phyloP scores from a whole-genome alignment of 2,888 invertebrate genomes.

The Polydrusus cervinus region DNA sequence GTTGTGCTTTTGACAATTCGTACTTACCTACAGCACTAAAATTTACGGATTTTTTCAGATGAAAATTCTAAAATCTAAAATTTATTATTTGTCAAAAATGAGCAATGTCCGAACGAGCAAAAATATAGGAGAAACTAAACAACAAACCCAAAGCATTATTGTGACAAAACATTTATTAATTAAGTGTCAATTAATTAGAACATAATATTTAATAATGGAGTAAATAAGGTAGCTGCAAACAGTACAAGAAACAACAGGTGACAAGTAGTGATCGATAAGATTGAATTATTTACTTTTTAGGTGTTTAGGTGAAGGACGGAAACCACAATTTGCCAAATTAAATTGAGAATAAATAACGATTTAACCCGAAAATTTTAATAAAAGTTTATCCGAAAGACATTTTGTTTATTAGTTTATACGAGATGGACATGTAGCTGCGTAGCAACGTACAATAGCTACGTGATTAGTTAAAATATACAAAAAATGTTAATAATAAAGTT shows the following conservation, averaged over 20 bases:
- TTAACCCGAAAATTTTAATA: too few species aligned
- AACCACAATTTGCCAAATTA: slow-evolving; percentile 4
- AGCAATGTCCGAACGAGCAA: slow-evolving; percentile 56
- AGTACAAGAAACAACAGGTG: slow-evolving; percentile 65
- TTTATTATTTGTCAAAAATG: slow-evolving; percentile 54
- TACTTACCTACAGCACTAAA: too few species aligned
- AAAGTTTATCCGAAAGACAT: too few species aligned
- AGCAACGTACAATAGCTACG: too few species aligned
- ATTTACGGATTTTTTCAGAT: too few species aligned
- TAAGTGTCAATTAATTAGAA: slow-evolving; percentile 71
- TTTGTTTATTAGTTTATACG: too few species aligned
- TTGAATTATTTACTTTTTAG: slow-evolving; percentile 38
- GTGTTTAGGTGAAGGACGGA: slow-evolving; percentile 23
- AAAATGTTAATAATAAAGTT: too few species aligned
- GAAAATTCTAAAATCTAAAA: too few species aligned
- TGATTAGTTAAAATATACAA: too few species aligned
- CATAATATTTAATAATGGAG: slow-evolving; percentile 64
- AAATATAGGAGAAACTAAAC: slow-evolving; percentile 68
- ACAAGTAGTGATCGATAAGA: slow-evolving; percentile 59
- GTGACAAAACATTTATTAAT: slow-evolving; percentile 72
- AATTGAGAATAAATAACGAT: not conserved
- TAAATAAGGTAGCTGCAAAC: slow-evolving; percentile 65
- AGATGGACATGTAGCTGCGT: too few species aligned
- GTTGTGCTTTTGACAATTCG: too few species aligned
- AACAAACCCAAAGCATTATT: slow-evolving; percentile 72